Base-by-base conservation (phyloP, 2,888 invertebrate species). In the Ormyrus labotus region DNA sequence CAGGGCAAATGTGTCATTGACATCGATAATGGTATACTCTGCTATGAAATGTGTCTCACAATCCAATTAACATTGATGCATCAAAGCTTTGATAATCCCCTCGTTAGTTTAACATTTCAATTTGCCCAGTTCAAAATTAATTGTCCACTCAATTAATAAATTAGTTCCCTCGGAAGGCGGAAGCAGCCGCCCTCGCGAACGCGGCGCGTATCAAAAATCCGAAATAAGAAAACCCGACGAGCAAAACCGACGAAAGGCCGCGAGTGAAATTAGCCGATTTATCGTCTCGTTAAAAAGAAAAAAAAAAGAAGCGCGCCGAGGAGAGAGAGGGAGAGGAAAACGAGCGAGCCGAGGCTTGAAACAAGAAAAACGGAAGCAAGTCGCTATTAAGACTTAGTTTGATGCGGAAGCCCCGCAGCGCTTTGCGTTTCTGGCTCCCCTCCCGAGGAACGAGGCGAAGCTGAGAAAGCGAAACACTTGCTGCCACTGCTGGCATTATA, bases 321-420 rank as follows among this genome's bases (percentile, higher is more conserved):
- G 69, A 67, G 81, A 83, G 77, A 50, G 75, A 51, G 75, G 57
- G 81, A 67, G 78, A 80, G 74, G 65, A 77, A 72, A 67, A 55
- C 19, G 80, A 70, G 78, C 79, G 78, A 82, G 80, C 11, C 10
- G 77, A 81, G 75, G 83, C 77, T 73, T 73, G 73, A 81, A 73
- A 58, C 65, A 47, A 69, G 64, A 70, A 67, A 75, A 80, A 80
- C 48, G 74, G 34, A 74, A 78, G 77, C 71, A 78, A 78, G 78
- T 78, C 67, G 74, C 71, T 81, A 61, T 81, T 75, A 75, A 81
- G 78, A 78, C 70, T 78, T 71, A 70, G 81, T 73, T 75, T 78
- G 70, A 81, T 81, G 74, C 71, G 13, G 81, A 79, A 81, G 76
- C 81, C 78, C 75, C 57, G 53, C 68, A 60, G 69, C 63, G 63